Evolutionary conservation across 2,888 invertebrate genomes (phyloP).

Genomic region (Baccha elongata): DNA sequence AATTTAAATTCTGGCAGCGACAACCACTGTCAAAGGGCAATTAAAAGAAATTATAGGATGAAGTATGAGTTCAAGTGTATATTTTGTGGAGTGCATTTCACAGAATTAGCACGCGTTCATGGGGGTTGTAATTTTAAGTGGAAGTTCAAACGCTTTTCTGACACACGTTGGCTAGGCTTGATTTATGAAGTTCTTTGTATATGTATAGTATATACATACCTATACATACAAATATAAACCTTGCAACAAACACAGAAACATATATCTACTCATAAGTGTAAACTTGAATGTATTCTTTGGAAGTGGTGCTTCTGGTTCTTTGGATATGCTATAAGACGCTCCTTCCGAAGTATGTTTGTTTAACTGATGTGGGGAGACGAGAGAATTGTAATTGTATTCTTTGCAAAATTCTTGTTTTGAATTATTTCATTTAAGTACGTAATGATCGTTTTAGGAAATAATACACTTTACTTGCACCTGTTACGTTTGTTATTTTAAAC

Average conservation of each 20-base stretch:
- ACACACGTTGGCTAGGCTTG: slow-evolving; percentile 44
- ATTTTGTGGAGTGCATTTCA: slow-evolving; percentile 41
- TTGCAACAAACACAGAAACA: neutral
- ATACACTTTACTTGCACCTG: no score
- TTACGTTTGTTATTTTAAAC: no score
- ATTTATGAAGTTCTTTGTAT: slow-evolving; percentile 39
- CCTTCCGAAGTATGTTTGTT: slow-evolving; percentile 27
- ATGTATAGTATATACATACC: no score
- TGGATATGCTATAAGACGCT: neutral
- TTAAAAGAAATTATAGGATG: slow-evolving; percentile 61
- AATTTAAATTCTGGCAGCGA: slow-evolving; percentile 55
- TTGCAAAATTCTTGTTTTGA: slow-evolving; percentile 15
- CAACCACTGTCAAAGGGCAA: slow-evolving; percentile 68
- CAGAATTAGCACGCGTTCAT: slow-evolving; percentile 60
- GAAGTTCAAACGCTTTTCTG: slow-evolving; percentile 54
- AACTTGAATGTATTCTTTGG: slow-evolving; percentile 24
- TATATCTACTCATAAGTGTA: neutral
- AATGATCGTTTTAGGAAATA: neutral
- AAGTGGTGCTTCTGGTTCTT: slow-evolving; percentile 22
- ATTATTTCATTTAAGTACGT: slow-evolving; percentile 13
- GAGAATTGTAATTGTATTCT: slow-evolving; percentile 46
- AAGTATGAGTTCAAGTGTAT: slow-evolving; percentile 24
- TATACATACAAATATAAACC: no score
- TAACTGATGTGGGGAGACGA: neutral
- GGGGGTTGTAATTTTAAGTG: slow-evolving; percentile 55